phyloP scores from a whole-genome alignment of 2,888 invertebrate species.

The Acronicta psi region DNA sequence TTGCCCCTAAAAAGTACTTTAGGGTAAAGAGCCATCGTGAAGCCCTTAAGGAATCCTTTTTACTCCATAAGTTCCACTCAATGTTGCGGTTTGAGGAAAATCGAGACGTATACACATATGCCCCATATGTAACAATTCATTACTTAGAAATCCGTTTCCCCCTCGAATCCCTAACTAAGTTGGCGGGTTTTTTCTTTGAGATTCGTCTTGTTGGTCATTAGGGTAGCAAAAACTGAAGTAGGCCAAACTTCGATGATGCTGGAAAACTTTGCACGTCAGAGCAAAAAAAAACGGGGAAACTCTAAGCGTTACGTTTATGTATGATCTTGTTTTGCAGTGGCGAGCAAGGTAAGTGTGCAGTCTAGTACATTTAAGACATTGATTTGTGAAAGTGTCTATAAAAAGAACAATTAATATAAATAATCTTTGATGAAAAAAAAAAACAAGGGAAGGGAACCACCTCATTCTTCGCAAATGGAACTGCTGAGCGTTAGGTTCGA shows the following conservation, averaged over 20 bases:
- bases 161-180: constrained; percentile 1
- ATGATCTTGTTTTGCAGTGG: constrained; percentile 20
- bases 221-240: constrained; percentile 53
- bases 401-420: too few species aligned
- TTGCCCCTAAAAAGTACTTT: too few species aligned
- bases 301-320: constrained; percentile 35
- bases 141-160: constrained; percentile 14
- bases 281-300: constrained; percentile 52
- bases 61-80: not conserved
- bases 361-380: too few species aligned
- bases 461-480: too few species aligned
- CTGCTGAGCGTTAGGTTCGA: too few species aligned
- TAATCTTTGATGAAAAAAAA: too few species aligned
- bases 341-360: too few species aligned
- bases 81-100: constrained; percentile 12
- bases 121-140: constrained; percentile 15
- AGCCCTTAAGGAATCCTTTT: not conserved
- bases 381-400: too few species aligned
- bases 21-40: not conserved
- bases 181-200: constrained; percentile 37
- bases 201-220: constrained; percentile 48
- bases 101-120: not conserved
- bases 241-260: constrained; percentile 41
- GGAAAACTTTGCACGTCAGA: constrained; percentile 44
- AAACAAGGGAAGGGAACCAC: too few species aligned